A percentile compares a stretch with the other conserved stretches of the same genome.
Evolutionary conservation across 23 tunicate species (phyloP).

Genomic region (Ascidia mentula): DNA sequence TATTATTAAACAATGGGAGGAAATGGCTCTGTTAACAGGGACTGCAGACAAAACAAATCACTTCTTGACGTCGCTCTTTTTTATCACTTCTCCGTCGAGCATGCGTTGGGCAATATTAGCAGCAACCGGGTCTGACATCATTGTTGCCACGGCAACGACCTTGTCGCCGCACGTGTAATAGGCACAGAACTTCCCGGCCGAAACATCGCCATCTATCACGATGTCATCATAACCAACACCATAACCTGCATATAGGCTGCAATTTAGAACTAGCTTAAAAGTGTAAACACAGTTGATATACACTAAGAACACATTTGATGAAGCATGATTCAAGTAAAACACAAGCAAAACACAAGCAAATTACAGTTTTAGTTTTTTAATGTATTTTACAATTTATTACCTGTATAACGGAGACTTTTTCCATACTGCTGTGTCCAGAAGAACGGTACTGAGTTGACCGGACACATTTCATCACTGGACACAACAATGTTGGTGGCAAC

Average conservation of each 20-base stretch:
- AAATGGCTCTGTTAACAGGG: too few relatives aligned
- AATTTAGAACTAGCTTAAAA: too few relatives aligned
- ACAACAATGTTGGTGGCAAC: conserved; percentile 77
- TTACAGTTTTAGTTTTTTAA: too few relatives aligned
- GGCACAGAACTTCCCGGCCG: conserved; percentile 84
- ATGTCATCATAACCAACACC: conserved; percentile 86
- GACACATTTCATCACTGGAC: conserved; percentile 13
- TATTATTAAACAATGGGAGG: too few relatives aligned
- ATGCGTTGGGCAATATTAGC: conserved; percentile 62
- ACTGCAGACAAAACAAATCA: not conserved
- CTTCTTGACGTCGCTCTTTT: not conserved
- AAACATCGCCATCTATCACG: conserved; percentile 62
- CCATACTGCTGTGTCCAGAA: conserved; percentile 93
- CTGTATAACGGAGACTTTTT: conserved; percentile 83
- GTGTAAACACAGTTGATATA: too few relatives aligned
- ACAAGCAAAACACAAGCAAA: too few relatives aligned
- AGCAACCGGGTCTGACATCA: conserved; percentile 81
- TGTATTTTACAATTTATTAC: conserved; percentile 17
- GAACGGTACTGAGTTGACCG: conserved; percentile 72
- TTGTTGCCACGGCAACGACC: conserved; percentile 83
- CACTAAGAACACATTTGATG: too few relatives aligned
- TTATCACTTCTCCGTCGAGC: conserved; percentile 41
- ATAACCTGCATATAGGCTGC: conserved; percentile 80
- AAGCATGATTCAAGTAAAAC: too few relatives aligned
- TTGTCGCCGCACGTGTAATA: conserved; percentile 79